Conservation (phyloP, 2,888 invertebrate species). For the Pollenia griseotomentosa region DNA sequence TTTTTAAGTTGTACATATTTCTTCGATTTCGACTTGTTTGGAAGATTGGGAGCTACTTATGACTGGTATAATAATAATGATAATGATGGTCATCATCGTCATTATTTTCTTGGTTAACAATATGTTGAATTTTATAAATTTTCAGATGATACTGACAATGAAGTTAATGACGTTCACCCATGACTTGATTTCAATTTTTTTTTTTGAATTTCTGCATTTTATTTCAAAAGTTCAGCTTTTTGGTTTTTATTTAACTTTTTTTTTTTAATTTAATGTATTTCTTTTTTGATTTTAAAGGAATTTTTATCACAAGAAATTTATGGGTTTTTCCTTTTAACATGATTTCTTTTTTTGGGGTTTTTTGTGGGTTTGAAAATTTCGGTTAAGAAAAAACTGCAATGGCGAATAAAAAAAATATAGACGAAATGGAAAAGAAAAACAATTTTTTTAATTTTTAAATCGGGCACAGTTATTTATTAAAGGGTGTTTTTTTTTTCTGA, state of each 20-base stretch:
- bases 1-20: constrained; percentile 17
- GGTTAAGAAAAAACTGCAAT: background rate
- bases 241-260: background rate
- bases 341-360: constrained; percentile 40
- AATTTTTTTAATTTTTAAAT: no score
- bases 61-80: background rate
- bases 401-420: background rate
- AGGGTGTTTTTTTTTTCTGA: no score
- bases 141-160: constrained; percentile 54
- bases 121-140: constrained; percentile 8
- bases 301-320: constrained; percentile 1
- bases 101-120: constrained; percentile 1
- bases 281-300: background rate
- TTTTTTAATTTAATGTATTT: background rate
- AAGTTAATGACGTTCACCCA: constrained; percentile 45
- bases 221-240: constrained; percentile 48
- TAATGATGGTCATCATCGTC: background rate
- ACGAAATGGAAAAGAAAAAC: background rate
- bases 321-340: constrained; percentile 45
- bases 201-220: constrained; percentile 44
- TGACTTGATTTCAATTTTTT: constrained; percentile 49
- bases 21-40: background rate
- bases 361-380: constrained; percentile 44
- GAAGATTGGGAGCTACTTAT: background rate
- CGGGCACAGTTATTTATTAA: no score